Evolutionary conservation across 1,140 invertebrate genomes (phyloP), one percentile per base, ranked within the genome.

Genomic region (Dreissena rostriformis): DNA sequence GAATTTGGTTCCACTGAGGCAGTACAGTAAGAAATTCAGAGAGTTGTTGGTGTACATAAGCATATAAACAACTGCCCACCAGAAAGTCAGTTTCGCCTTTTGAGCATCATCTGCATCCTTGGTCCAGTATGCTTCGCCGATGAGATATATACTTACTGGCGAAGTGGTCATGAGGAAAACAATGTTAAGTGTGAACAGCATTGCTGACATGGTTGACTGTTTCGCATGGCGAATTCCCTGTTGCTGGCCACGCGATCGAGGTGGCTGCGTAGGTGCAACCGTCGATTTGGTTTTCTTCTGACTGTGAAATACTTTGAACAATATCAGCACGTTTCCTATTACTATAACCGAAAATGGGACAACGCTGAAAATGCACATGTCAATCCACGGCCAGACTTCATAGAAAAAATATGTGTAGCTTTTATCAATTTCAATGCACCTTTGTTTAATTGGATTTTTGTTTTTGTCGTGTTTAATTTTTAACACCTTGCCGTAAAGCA

Each of bases 191-290:
- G n/a, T n/a, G n/a, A n/a, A n/a, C n/a, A n/a, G n/a, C n/a, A n/a
- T n/a, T n/a, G n/a, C n/a, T n/a, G n/a, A n/a, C n/a, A 90, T 88
- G 22, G 87, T 88, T 0, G 87, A 88, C 6, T 73, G 68, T 66
- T 82, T 82, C 26, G n/a, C n/a, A 7, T 22, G 5, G 22, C 26
- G 29, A 22, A 6, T 17, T 29, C n/a, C 2, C 22, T 28, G 26
- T 0, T 4, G 17, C 10, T 80, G 63, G 19, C 49, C 39, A 2
- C 52, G 11, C 11, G 22, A 67, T 51, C 57, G 39, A 17, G 12
- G 6, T n/a, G 19, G 19, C 19, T 19, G 19, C 10, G 65, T 1
- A 2, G 39, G n/a, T 24, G 61, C 65, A 71, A 67, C 17, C 15
- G 66, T 19, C 7, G 77, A 26, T n/a, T 80, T 74, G 6, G 53